Base-by-base conservation (phyloP, 2,888 invertebrate species). In the Rhorus exstirpatorius region DNA sequence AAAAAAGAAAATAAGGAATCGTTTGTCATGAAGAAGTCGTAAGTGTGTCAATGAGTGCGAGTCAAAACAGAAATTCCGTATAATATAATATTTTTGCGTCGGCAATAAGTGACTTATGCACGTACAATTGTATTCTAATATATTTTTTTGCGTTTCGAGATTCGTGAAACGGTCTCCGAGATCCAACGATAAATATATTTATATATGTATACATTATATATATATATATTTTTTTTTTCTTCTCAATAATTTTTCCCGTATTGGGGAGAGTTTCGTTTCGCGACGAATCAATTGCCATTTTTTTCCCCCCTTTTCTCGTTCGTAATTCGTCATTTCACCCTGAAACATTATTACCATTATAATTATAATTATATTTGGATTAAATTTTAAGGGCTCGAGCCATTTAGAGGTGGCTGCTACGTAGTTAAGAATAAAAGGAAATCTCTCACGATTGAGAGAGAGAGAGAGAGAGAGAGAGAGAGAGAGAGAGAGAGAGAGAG, bases 391-490 rank as follows among this genome's bases (percentile, higher is more conserved):
- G 80, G 79, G 81, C 83, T 79, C 78, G 79, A 84, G 80, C 58
- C 83, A 79, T 84, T 68, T 83, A 79, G 79, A 80, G 81, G 78
- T 65, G 81, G 82, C 84, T 81, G 81, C 77, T 51, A 65, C 72
- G 72, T 79, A 75, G 46, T 3, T 51, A 35, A 68, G 46, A 74
- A 38, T 46, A 58, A 44, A 55, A 31, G 17, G 31, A 24, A 55
- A 44, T 41, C 21, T 41, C n/a, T n/a, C n/a, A n/a, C n/a, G n/a
- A n/a, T n/a, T n/a, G n/a, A n/a, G n/a, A n/a, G n/a, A n/a, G n/a
- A 17, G 70, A 74, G 71, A 51, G 41, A n/a, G 53, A 75, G 67
- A 75, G n/a, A n/a, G n/a, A n/a, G n/a, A n/a, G n/a, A n/a, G n/a
- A n/a, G n/a, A n/a, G n/a, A n/a, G n/a, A n/a, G n/a, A n/a, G n/a